A percentile compares a stretch with the other conserved stretches of the same genome.
Evolutionary conservation across 2,113 vertebrate species (phyloP).

Genomic region (Bos javanicus): DNA sequence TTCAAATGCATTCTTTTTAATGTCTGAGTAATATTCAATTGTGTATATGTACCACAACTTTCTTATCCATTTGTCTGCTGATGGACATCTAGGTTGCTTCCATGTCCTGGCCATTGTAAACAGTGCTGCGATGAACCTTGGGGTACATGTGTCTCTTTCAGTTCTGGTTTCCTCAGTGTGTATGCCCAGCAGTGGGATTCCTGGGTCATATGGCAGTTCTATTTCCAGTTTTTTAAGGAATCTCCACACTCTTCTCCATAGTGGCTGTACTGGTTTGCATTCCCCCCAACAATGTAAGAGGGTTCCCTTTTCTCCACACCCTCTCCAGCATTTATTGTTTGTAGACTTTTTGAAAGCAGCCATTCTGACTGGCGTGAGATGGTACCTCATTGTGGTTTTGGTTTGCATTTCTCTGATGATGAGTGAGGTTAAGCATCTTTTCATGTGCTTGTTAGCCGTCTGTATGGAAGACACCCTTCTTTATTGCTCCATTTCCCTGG

Average conservation of each 20-base stretch:
- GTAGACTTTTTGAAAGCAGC: not conserved
- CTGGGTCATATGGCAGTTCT: not conserved
- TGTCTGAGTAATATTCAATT: not conserved
- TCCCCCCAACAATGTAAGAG: not conserved
- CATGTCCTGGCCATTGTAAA: not conserved
- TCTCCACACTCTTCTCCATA: not conserved
- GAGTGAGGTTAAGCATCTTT: not conserved
- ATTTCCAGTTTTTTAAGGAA: not conserved
- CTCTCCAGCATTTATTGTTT: not conserved
- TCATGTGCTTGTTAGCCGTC: not conserved
- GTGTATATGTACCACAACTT: not conserved
- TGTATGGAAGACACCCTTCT: not conserved
- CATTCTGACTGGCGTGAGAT: not conserved
- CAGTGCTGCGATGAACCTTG: not conserved
- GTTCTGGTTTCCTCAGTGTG: not conserved
- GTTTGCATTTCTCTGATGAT: not conserved
- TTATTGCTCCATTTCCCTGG: not conserved
- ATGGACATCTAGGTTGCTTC: not conserved
- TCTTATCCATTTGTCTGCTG: not conserved
- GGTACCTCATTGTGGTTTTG: not conserved
- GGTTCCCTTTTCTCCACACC: not conserved
- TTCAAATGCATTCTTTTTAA: not conserved
- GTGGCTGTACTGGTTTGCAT: not conserved
- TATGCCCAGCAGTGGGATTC: not conserved
- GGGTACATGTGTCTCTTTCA: not conserved